These are phyloP conservation scores for Penaeus japonicus DNA, from an alignment of 1,140 invertebrate genomes.

Conservation along the genomic window DNA sequence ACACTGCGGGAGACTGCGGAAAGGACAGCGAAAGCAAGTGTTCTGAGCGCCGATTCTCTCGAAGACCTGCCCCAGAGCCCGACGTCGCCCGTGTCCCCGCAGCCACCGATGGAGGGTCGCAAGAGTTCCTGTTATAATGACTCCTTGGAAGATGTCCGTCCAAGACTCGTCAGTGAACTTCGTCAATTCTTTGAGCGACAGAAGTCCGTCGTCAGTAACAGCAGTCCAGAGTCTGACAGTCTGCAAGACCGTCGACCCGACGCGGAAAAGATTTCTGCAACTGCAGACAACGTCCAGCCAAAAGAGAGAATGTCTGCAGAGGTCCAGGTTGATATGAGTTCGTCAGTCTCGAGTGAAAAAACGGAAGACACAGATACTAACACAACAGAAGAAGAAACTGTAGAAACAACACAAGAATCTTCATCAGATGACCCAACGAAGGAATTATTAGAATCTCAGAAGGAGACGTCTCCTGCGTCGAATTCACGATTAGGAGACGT, in stretches of 20 bases:
- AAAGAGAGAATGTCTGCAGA: neutral
- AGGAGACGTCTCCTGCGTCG: neutral
- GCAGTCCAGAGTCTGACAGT: constrained; percentile 43
- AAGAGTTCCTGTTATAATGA: constrained; percentile 43
- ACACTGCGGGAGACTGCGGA: neutral
- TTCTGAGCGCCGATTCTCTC: constrained; percentile 58
- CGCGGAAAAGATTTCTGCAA: constrained; percentile 7
- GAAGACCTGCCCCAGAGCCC: constrained; percentile 51
- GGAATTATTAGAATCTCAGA: constrained; percentile 21
- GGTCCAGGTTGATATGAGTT: neutral
- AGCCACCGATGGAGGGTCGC: constrained; percentile 14
- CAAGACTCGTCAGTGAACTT: constrained; percentile 47
- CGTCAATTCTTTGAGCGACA: constrained; percentile 51
- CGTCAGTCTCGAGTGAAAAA: neutral
- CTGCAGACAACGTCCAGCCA: neutral
- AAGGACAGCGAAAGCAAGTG: constrained; percentile 49
- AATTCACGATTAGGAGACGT: constrained; percentile 49
- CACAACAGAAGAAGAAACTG: neutral
- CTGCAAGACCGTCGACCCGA: constrained; percentile 6
- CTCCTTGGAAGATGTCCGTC: constrained; percentile 49
- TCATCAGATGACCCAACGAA: constrained; percentile 47
- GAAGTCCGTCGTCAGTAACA: constrained; percentile 47
- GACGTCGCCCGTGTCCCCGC: constrained; percentile 33
- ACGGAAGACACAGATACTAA: neutral
- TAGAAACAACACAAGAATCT: neutral